A percentile compares a stretch with the other conserved stretches of the same genome.
These are phyloP conservation scores for Pelochelys cantorii DNA, from an alignment of 2,797 vertebrate genomes.

Conservation along the genomic window DNA sequence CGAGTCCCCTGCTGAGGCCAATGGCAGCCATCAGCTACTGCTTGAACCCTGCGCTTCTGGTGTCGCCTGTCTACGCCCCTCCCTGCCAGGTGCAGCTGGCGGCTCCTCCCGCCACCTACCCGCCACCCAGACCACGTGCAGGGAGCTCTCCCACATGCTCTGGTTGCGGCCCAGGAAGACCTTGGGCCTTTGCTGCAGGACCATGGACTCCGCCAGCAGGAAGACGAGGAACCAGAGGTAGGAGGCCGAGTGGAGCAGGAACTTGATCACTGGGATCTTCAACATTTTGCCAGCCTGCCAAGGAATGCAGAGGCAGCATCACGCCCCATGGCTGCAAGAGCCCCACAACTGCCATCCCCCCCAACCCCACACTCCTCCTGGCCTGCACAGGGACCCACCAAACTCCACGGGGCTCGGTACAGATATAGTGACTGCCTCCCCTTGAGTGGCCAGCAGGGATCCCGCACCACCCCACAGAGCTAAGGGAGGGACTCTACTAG, in stretches of 20 bases:
- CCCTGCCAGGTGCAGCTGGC: not conserved
- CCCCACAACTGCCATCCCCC: not conserved
- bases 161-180: constrained; percentile 85
- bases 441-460: not conserved
- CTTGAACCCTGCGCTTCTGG: not conserved
- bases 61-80: not conserved
- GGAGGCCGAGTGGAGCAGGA: constrained; percentile 91
- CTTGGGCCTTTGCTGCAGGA: constrained; percentile 87
- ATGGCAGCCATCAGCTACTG: not conserved
- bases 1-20: not conserved
- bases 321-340: not conserved
- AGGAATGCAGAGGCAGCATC: rapidly evolving
- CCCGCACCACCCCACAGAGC: not conserved
- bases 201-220: constrained; percentile 89
- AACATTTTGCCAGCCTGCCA: constrained; percentile 86
- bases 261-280: constrained; percentile 91
- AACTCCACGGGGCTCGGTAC: not conserved
- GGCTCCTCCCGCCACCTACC: constrained; percentile 77
- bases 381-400: not conserved
- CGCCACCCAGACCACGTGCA: constrained; percentile 94
- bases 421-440: not conserved
- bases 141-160: constrained; percentile 88
- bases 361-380: not conserved
- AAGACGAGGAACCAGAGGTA: constrained; percentile 94
- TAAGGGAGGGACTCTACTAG: not conserved